phyloP scores from a whole-genome alignment of 2,797 vertebrate species.

The Moxostoma hubbsi region DNA sequence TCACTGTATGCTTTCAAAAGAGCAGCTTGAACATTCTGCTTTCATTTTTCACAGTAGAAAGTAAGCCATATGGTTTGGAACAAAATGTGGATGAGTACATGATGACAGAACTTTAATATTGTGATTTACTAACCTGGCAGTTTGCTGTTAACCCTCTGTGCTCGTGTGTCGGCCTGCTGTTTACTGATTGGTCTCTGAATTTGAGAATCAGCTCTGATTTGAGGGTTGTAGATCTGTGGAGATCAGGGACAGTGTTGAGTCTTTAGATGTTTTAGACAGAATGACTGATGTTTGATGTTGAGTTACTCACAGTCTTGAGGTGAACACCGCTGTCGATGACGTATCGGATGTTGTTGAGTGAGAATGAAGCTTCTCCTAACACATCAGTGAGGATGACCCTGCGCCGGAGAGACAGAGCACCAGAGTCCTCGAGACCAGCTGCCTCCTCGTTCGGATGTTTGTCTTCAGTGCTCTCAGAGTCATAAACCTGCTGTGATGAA shows the following conservation, averaged over 20 bases:
- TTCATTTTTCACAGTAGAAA: no score
- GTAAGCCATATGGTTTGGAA: no score
- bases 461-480: conserved; percentile 52
- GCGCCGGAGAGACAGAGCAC: conserved; percentile 60
- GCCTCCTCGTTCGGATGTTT: conserved; percentile 25
- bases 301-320: conserved; percentile 85
- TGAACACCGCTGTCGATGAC: conserved; percentile 90
- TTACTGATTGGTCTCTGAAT: conserved; percentile 86
- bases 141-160: conserved; percentile 78
- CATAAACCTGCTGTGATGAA: conserved; percentile 81
- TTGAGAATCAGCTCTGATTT: conserved; percentile 90
- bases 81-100: no score
- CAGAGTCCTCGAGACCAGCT: background rate
- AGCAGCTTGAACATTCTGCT: no score
- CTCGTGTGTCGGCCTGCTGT: conserved; percentile 86
- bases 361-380: conserved; percentile 89
- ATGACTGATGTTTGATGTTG: background rate
- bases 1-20: no score
- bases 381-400: conserved; percentile 83
- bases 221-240: conserved; percentile 89
- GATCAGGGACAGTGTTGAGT: background rate
- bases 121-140: conserved; percentile 76
- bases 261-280: background rate
- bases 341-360: conserved; percentile 79
- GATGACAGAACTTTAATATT: conserved; percentile 23